Conservation (phyloP, 2,888 invertebrate species). For the Aspidiotus rigidus region DNA sequence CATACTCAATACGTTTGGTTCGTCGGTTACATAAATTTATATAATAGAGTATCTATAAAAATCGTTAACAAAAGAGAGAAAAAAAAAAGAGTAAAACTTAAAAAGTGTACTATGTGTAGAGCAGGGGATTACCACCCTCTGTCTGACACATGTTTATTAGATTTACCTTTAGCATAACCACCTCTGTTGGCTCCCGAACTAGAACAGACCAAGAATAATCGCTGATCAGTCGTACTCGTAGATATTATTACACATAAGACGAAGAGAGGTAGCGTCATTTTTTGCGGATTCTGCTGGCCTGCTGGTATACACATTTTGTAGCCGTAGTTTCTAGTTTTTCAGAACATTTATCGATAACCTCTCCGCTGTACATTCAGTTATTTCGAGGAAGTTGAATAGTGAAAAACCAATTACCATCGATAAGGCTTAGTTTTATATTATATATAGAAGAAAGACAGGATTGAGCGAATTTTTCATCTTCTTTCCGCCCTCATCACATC, state of each 20-base stretch:
- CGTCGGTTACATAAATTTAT: not conserved
- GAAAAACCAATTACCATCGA: no score
- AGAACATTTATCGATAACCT: no score
- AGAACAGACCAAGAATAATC: slow-evolving; percentile 55
- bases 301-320: slow-evolving; percentile 22
- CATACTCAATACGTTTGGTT: no score
- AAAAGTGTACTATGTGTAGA: slow-evolving; percentile 16
- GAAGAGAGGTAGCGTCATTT: no score
- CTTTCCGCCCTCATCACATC: no score
- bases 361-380: no score
- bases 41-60: not conserved
- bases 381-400: no score
- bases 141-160: slow-evolving; percentile 48
- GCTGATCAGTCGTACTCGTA: slow-evolving; percentile 20
- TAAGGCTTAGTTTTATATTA: no score
- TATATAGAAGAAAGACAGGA: no score
- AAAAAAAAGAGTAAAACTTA: not conserved
- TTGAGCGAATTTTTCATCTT: no score
- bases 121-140: slow-evolving; percentile 14
- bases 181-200: slow-evolving; percentile 89
- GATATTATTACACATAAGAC: slow-evolving; percentile 5
- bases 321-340: not conserved
- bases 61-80: no score
- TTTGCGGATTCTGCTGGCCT: not conserved
- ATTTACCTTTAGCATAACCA: slow-evolving; percentile 95